Conservation (phyloP, 2,113 vertebrate species). For the Regulus satrapa region DNA sequence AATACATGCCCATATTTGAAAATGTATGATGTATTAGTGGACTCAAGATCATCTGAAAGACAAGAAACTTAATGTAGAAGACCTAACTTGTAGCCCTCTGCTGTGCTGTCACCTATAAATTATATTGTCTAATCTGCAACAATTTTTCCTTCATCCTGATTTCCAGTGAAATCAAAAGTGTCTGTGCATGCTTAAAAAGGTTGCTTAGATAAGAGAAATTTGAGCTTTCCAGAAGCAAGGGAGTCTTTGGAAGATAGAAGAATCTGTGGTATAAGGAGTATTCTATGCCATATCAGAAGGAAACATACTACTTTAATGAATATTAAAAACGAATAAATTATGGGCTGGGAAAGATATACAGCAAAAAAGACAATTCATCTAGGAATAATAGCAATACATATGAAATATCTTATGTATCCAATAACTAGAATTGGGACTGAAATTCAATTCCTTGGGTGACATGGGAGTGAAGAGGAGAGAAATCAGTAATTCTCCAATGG, state of each 20-base stretch:
- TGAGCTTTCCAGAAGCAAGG: background rate
- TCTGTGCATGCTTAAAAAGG: background rate
- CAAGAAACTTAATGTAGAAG: background rate
- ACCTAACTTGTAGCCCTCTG: background rate
- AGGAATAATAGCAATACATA: conserved; percentile 10
- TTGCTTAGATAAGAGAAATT: background rate
- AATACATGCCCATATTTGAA: background rate
- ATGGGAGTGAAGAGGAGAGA: background rate
- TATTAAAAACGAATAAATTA: conserved; percentile 27
- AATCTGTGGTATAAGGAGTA: background rate
- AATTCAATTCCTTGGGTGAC: background rate
- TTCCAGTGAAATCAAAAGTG: background rate
- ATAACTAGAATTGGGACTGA: background rate
- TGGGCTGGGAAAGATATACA: background rate
- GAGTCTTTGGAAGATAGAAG: background rate
- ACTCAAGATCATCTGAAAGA: background rate
- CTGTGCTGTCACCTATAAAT: background rate
- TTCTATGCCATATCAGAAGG: background rate
- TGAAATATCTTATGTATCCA: background rate
- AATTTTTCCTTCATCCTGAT: background rate
- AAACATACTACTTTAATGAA: background rate
- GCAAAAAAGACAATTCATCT: background rate
- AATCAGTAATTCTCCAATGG: background rate
- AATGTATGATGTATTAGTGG: background rate
- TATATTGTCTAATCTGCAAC: background rate